Percentiles rank a stretch among this genome's conserved stretches.
phyloP scores from a whole-genome alignment of 2,113 vertebrate species.

The Etia nguti region DNA sequence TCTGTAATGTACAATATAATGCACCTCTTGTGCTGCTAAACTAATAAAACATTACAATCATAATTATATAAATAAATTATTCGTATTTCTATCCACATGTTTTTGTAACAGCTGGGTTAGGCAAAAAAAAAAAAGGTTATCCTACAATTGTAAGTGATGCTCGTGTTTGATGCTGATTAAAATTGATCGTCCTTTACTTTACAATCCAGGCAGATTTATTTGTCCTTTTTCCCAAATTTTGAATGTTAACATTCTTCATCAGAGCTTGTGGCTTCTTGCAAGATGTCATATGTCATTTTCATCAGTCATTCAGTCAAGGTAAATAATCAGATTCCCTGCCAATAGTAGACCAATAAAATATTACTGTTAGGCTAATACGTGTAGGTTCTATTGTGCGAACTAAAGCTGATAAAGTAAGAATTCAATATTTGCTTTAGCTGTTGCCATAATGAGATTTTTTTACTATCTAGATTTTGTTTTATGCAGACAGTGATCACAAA shows the following conservation, averaged over 20 bases:
- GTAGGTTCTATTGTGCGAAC: too few species aligned
- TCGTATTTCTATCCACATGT: background rate
- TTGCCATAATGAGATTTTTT: background rate
- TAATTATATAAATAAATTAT: background rate
- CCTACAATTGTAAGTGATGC: background rate
- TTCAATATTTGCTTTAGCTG: background rate
- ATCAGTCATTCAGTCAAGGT: background rate
- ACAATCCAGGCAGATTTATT: background rate
- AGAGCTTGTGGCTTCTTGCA: background rate
- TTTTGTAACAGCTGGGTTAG: background rate
- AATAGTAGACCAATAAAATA: background rate
- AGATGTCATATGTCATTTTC: background rate
- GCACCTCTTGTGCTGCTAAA: background rate
- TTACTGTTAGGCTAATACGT: background rate
- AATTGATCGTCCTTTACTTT: background rate
- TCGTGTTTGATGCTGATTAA: background rate
- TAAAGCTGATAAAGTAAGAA: background rate
- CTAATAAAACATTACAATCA: background rate
- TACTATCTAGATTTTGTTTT: background rate
- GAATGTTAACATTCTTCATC: background rate
- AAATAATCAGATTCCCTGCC: background rate
- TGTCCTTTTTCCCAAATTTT: background rate
- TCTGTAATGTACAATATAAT: background rate
- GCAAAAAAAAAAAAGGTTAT: background rate
- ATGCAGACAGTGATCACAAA: background rate